Evolutionary conservation across 53 echinoderm and acorn worm species (phyloP).

Genomic region (Holothuria leucospilota): DNA sequence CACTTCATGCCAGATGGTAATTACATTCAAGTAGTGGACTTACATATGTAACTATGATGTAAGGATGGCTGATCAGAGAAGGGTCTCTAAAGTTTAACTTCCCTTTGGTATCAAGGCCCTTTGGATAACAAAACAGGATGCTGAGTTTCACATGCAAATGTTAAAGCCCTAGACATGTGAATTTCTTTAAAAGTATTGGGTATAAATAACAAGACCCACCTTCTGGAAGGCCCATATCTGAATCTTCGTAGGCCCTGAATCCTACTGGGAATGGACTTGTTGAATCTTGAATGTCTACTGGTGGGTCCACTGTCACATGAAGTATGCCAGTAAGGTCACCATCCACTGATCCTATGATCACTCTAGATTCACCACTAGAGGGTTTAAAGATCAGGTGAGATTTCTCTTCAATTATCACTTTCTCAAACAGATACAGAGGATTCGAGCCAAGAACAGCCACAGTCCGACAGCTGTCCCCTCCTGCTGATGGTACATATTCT

Average conservation of each 20-base stretch:
- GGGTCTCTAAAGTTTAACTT: too few relatives aligned
- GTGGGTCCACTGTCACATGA: constrained; percentile 54
- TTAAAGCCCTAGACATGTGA: too few relatives aligned
- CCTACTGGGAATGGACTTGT: constrained; percentile 73
- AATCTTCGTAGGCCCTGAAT: constrained; percentile 69
- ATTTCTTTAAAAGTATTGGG: too few relatives aligned
- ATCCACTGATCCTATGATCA: constrained; percentile 53
- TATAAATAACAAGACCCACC: constrained; percentile 41
- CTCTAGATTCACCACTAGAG: constrained; percentile 15
- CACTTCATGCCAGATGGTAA: too few relatives aligned
- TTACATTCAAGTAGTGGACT: too few relatives aligned
- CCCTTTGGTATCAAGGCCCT: not conserved
- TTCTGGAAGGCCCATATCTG: constrained; percentile 71
- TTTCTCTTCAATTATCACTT: constrained; percentile 5
- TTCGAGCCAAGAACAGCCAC: not conserved
- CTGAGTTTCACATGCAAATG: too few relatives aligned
- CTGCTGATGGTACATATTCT: constrained; percentile 48
- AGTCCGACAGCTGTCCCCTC: constrained; percentile 64
- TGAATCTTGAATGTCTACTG: constrained; percentile 64
- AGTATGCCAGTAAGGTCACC: constrained; percentile 78
- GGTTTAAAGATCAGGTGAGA: constrained; percentile 74
- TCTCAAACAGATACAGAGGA: constrained; percentile 6
- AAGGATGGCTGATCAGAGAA: too few relatives aligned
- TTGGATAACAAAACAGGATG: not conserved
- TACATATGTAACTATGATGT: too few relatives aligned